phyloP scores from a whole-genome alignment of 2,888 invertebrate species.

The Cephus pulcher region DNA sequence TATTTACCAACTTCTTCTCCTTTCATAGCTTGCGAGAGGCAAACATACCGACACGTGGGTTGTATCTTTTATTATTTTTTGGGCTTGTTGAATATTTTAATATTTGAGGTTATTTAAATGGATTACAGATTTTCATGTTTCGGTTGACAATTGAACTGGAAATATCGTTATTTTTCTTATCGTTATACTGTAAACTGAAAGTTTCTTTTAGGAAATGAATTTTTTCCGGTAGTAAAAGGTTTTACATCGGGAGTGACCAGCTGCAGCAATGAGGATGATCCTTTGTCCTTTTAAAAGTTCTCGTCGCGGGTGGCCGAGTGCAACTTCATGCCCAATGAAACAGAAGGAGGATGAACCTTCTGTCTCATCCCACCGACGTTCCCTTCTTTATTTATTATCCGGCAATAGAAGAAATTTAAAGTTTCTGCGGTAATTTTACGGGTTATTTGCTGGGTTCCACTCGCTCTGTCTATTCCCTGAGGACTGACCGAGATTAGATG shows the following conservation, averaged over 20 bases:
- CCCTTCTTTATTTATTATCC: slow-evolving; percentile 33
- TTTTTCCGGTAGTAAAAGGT: too few species aligned
- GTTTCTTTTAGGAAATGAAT: too few species aligned
- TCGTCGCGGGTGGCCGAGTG: slow-evolving; percentile 35
- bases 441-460: slow-evolving; percentile 39
- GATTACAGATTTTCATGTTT: too few species aligned
- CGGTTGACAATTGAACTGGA: too few species aligned
- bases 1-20: too few species aligned
- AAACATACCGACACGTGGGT: too few species aligned
- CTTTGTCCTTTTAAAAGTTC: slow-evolving; percentile 35
- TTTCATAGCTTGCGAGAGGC: too few species aligned
- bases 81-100: too few species aligned
- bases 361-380: neutral
- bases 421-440: slow-evolving; percentile 46
- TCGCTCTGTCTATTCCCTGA: slow-evolving; percentile 23
- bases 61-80: too few species aligned
- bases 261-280: slow-evolving; percentile 26
- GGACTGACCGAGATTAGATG: slow-evolving; percentile 27
- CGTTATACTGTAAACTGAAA: too few species aligned
- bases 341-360: slow-evolving; percentile 16
- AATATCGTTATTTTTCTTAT: too few species aligned
- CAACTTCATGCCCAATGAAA: slow-evolving; percentile 45
- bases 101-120: too few species aligned
- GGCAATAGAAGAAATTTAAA: slow-evolving; percentile 38
- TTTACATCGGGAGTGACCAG: slow-evolving; percentile 20